phyloP scores from a whole-genome alignment of 2,113 vertebrate species.

The Ictalurus furcatus region DNA sequence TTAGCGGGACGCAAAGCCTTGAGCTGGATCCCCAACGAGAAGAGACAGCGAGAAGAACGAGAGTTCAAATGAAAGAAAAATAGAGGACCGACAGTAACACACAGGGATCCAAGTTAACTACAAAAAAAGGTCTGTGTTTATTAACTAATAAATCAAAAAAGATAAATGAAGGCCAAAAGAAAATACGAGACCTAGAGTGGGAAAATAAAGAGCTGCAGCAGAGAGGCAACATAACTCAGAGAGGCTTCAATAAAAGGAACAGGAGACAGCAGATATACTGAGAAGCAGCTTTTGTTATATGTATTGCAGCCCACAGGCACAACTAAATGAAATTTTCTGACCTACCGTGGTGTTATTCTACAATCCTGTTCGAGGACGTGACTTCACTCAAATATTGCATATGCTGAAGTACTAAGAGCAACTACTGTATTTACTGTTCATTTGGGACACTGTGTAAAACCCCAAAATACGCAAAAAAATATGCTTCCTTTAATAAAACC shows the following conservation, averaged over 20 bases:
- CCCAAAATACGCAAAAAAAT: neutral
- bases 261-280: constrained; percentile 20
- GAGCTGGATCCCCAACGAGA: constrained; percentile 53
- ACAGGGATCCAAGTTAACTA: neutral
- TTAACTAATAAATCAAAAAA: constrained; percentile 17
- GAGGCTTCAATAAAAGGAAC: constrained; percentile 17
- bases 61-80: constrained; percentile 9
- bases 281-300: constrained; percentile 36
- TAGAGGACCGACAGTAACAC: neutral
- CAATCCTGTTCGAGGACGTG: neutral
- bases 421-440: neutral
- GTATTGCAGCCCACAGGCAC: constrained; percentile 50
- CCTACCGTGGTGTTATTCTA: constrained; percentile 42
- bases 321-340: constrained; percentile 45
- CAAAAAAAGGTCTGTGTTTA: neutral
- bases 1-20: constrained; percentile 68
- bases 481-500: neutral
- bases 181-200: neutral
- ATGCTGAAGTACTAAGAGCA: neutral
- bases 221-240: neutral
- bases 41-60: constrained; percentile 41
- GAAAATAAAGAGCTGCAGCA: neutral
- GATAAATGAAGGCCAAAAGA: neutral
- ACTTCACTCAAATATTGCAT: neutral
- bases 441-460: neutral